Base-by-base conservation (phyloP, 2,888 invertebrate genomes). In the Xylophagus ater region DNA sequence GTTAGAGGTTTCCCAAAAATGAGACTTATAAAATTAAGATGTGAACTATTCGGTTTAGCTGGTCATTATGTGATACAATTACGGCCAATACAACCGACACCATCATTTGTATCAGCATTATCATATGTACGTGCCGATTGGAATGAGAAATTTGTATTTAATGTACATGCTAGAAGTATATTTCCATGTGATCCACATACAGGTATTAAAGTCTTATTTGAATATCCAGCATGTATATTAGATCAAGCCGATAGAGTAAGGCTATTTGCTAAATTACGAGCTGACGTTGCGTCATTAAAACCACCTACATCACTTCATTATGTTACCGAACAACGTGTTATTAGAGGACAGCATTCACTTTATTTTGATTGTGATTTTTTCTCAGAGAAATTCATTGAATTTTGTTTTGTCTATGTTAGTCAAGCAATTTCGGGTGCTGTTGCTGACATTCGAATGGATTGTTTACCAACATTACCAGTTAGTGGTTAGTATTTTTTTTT, bases 321-420 rank as follows among this genome's bases (percentile, higher is more conserved):
- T 55, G 71, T 81, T 13, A 71, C 77, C 21, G 80, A 81, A 55
- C 72, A 76, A 45, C 65, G 72, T 44, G 75, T 79, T 28, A 60
- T 67, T 45, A 74, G 80, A 49, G 84, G 84, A 5, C 79, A 79
- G 54, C 83, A 86, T 63, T 78, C 79, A 14, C 69, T 85, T 9
- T 66, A 70, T 49, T 87, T 88, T 62, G 80, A 79, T 60, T 88
- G 88, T 55, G 81, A 84, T 12, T 68, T 85, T 31, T 88, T 88
- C 67, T 79, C 79, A 34, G 87, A 87, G 62, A 71, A 79, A 34
- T 87, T 77, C 56, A 78, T 86, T 18, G 87, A 87, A 59, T 88
- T 86, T 57, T 88, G 88, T 65, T 88, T 88, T 66, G 81, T 84
- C 40, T 88, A 88, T 61, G 85, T 87, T 21, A 87, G 83, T 25